Base-by-base conservation (phyloP, 1,140 invertebrate genomes). In the Amyelois transitella region DNA sequence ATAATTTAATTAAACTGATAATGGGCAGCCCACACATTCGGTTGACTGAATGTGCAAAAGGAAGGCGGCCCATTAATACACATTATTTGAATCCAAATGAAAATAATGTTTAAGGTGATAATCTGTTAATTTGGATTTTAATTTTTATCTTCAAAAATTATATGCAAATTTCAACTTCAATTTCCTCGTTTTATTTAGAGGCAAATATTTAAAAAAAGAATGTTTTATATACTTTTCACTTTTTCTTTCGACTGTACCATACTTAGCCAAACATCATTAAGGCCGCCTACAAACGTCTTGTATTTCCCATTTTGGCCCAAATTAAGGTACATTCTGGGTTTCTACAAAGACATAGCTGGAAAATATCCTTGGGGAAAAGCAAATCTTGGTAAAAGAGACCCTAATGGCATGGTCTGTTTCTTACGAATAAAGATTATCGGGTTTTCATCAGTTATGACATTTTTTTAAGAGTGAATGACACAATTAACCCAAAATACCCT, bases 271-370 rank as follows among this genome's bases (percentile, higher is more conserved):
- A 19, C 32, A 52, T 52, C 28, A 52, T 51, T 49, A 57, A 44
- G 18, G 43, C 19, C 32, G 10, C 22, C 18, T 19, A 47, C 53
- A 55, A 21, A 51, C 25, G 28, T 32, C 22, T 49, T 51, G 43
- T 53, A 49, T 60, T 53, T 32, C 44, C 53, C 58, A 60, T 55
- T 60, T 22, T 45, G 32, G 10, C 48, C 32, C 28, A n/a, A 55
- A 60, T 55, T 55, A 60, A 51, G n/a, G 32, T 20, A 55, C 43
- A 52, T 45, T 59, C 17, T 14, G 17, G 43, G 43, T 49, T 53
- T 45, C 47, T 32, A 48, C 7, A 17, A 49, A 49, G 47, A 60
- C 49, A 60, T 51, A 54, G 47, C 52, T 24, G n/a, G 38, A 17
- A 24, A 19, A 25, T 52, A 48, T 32, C 32, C n/a, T 38, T 38